These are phyloP conservation scores for Sebastes hubbsi DNA, from an alignment of 2,797 vertebrate species.

Conservation along the genomic window DNA sequence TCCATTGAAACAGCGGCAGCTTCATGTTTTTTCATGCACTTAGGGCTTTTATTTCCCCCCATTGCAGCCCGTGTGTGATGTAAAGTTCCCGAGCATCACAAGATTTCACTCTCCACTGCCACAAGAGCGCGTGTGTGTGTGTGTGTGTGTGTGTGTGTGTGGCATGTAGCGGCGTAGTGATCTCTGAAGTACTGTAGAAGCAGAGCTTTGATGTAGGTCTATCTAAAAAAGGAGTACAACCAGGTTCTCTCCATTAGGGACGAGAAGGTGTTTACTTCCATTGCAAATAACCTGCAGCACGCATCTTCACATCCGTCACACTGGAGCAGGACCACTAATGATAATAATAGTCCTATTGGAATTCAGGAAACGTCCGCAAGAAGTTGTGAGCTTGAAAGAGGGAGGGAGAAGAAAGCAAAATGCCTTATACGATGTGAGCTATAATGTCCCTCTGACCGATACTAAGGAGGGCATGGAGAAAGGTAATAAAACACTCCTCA, in stretches of 20 bases:
- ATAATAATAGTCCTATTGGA: slow-evolving; percentile 19
- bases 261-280: slow-evolving; percentile 37
- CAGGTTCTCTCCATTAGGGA: slow-evolving; percentile 53
- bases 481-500: slow-evolving; percentile 24
- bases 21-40: slow-evolving; percentile 67
- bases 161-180: slow-evolving; percentile 12
- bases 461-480: background rate
- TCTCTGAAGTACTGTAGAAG: slow-evolving; percentile 37
- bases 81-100: slow-evolving; percentile 58
- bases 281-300: slow-evolving; percentile 52
- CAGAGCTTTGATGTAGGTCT: slow-evolving; percentile 63
- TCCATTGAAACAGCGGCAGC: slow-evolving; percentile 65
- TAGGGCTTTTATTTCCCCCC: slow-evolving; percentile 32
- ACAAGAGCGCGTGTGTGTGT: slow-evolving; percentile 19
- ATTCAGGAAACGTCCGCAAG: slow-evolving; percentile 28
- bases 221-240: slow-evolving; percentile 29
- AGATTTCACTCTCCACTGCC: slow-evolving; percentile 58
- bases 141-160: background rate
- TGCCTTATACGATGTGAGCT: background rate
- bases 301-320: slow-evolving; percentile 15
- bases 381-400: slow-evolving; percentile 27
- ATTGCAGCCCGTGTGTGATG: slow-evolving; percentile 35
- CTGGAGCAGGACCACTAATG: background rate
- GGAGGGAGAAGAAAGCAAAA: slow-evolving; percentile 4
- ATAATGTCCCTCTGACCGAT: slow-evolving; percentile 3